Percentiles rank a stretch among this genome's conserved stretches.
Conservation (phyloP, 2,797 vertebrate genomes). For the Ctenosaura bakeri region DNA sequence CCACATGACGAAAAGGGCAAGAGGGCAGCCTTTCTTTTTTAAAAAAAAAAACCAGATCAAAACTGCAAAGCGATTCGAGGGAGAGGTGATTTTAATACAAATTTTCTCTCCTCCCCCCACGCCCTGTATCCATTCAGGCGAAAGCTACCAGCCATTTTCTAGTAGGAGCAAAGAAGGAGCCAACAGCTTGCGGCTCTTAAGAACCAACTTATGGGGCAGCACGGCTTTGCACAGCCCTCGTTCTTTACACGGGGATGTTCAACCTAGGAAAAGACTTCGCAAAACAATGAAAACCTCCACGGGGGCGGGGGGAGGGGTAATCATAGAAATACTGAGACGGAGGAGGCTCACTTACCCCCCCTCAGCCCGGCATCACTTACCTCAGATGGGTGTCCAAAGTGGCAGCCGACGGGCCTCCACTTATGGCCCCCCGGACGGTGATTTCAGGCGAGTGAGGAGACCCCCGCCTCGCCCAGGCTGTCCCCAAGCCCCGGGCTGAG, state of each 20-base stretch:
- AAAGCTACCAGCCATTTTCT: not conserved
- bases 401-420: too few relatives aligned
- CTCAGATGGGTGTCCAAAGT: not conserved
- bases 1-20: not conserved
- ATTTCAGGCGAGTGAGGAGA: too few relatives aligned
- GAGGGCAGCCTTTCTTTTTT: not conserved
- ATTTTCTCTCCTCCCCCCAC: not conserved
- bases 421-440: too few relatives aligned
- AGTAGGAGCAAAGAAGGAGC: not conserved
- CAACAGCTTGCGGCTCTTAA: not conserved
- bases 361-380: not conserved
- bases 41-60: not conserved
- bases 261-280: too few relatives aligned
- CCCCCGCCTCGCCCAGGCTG: fast-evolving
- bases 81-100: too few relatives aligned
- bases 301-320: not conserved
- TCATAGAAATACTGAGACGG: not conserved
- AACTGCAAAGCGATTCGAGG: not conserved
- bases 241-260: not conserved
- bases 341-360: too few relatives aligned
- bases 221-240: not conserved
- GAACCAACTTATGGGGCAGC: not conserved
- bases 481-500: too few relatives aligned
- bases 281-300: not conserved
- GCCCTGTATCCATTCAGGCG: too few relatives aligned